Conservation (phyloP, 2,888 invertebrate species). For the Microctonus brassicae region DNA sequence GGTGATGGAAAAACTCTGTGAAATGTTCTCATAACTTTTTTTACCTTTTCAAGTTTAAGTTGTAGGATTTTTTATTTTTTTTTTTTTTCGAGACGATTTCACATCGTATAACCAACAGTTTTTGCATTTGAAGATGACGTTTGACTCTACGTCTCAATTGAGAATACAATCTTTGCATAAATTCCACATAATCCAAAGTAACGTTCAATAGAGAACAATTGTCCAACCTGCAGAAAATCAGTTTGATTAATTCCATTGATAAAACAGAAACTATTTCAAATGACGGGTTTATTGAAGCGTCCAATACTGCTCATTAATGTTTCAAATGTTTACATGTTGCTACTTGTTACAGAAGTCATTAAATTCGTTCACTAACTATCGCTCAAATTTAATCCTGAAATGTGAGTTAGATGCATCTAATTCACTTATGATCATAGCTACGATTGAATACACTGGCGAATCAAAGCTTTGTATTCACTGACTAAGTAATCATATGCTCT, state of each 20-base stretch:
- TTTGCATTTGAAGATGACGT: neutral
- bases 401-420: too few relatives aligned
- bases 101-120: neutral
- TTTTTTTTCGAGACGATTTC: neutral
- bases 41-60: neutral
- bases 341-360: neutral
- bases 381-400: too few relatives aligned
- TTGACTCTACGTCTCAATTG: neutral
- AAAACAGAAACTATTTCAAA: neutral
- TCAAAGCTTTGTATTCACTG: too few relatives aligned
- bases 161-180: neutral
- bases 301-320: neutral
- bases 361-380: too few relatives aligned
- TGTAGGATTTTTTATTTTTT: neutral
- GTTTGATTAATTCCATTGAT: neutral
- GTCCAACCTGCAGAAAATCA: neutral
- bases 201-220: neutral
- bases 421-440: neutral
- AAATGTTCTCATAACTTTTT: neutral
- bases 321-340: constrained; percentile 13
- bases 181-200: neutral
- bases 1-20: neutral
- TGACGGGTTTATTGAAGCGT: neutral
- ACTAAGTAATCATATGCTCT: too few relatives aligned
- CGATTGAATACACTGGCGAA: neutral